A percentile compares a stretch with the other conserved stretches of the same genome.
Conservation (phyloP, 2,888 invertebrate species). For the Drosophila nr. perissopoda region DNA sequence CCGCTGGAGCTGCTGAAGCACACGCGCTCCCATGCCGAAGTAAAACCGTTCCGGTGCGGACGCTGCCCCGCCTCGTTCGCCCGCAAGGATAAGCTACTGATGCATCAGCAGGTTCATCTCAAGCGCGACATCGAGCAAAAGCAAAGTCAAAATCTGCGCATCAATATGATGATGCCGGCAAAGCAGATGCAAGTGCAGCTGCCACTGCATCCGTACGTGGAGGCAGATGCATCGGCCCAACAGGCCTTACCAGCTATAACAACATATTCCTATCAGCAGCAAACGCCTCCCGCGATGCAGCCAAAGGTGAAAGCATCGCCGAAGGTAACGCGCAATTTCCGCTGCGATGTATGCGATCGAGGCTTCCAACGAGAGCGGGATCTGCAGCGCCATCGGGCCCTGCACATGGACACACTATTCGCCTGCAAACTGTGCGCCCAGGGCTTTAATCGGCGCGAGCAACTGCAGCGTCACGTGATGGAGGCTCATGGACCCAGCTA, state of each 20-base stretch:
- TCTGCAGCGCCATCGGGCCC: constrained; percentile 88
- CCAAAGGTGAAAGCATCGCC: constrained; percentile 23
- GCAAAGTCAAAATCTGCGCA: constrained; percentile 51
- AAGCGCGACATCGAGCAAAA: constrained; percentile 75
- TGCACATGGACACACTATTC: constrained; percentile 90
- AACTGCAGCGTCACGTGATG: constrained; percentile 87
- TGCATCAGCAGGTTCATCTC: constrained; percentile 88
- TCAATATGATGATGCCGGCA: constrained; percentile 23
- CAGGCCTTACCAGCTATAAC: background rate
- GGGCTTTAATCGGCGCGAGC: constrained; percentile 87
- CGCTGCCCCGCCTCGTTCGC: constrained; percentile 89
- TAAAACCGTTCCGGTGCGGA: constrained; percentile 88
- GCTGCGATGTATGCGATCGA: constrained; percentile 89
- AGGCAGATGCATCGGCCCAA: constrained; percentile 33
- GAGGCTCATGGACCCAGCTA: constrained; percentile 88
- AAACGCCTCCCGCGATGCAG: constrained; percentile 15
- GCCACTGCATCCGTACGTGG: constrained; percentile 72
- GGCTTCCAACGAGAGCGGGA: constrained; percentile 90
- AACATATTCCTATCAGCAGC: constrained; percentile 36
- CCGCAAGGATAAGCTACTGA: constrained; percentile 88
- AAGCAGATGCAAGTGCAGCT: constrained; percentile 24
- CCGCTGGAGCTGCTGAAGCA: constrained; percentile 89
- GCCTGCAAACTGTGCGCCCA: constrained; percentile 89
- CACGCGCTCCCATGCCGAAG: constrained; percentile 88
- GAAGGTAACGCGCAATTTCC: constrained; percentile 85